Conservation (phyloP, 2,113 vertebrate species). For the Gopherus flavomarginatus region DNA sequence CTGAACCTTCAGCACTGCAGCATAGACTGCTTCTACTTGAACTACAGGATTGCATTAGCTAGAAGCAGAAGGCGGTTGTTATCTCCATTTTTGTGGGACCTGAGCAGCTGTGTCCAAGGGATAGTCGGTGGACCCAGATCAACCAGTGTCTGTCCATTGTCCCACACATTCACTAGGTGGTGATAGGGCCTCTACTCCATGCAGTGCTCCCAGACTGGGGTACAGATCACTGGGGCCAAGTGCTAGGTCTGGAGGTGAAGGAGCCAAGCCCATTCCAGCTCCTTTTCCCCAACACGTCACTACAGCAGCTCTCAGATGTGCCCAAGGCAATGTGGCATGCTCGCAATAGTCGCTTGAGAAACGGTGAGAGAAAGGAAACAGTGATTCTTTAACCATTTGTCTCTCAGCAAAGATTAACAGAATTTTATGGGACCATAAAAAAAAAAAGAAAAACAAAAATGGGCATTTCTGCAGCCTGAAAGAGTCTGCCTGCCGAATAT, state of each 20-base stretch:
- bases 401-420: neutral
- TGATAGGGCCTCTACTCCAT: no score
- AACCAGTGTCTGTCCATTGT: neutral
- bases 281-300: no score
- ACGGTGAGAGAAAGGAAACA: neutral
- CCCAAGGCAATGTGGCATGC: accelerated
- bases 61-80: accelerated
- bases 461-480: neutral
- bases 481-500: neutral
- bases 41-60: accelerated
- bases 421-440: neutral
- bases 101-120: neutral
- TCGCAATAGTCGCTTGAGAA: neutral
- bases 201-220: neutral
- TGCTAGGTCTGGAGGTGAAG: accelerated
- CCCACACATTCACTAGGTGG: neutral
- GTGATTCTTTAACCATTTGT: neutral
- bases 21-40: neutral
- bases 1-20: neutral
- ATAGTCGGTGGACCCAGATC: neutral
- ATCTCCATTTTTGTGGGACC: neutral
- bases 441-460: neutral
- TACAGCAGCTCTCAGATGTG: accelerated
- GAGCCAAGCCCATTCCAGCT: neutral
- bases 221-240: neutral